Evolutionary conservation across 2,888 invertebrate genomes (phyloP), one percentile per base, ranked within the genome.

Genomic region (Cataglyphis livida): DNA sequence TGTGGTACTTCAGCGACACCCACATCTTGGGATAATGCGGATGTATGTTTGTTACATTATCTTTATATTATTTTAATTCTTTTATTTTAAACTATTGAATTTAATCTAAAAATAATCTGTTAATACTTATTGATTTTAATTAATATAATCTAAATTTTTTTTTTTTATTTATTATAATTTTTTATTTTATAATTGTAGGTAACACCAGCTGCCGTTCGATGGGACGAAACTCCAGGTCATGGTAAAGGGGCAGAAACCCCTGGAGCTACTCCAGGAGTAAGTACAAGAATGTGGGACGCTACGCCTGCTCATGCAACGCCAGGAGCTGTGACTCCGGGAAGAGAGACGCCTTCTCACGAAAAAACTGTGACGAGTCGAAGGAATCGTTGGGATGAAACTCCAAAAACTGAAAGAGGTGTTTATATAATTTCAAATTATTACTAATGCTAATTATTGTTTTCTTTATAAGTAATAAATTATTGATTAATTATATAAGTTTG

Each of bases 301-400:
- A 99, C 99, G 0, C 99, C 99, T 0, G 98, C 98, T 0, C 99
- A 99, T 94, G 97, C 97, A 21, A 98, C 98, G 74, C 97, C 98
- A 0, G 97, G 97, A 0, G 96, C 97, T 86, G 97, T 97, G 41
- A 98, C 99, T 1, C 98, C 98, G 0, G 97, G 98, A 64, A 95
- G 96, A 81, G 97, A 97, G 85, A 98, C 98, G 0, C 98, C 98
- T 0, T 98, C 98, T 0, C 96, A 96, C 83, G 96, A 96, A 79
- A 96, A 96, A 91, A 96, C 97, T 78, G 95, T 95, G 85, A 97
- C 97, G 44, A 96, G 97, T 25, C 95, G 99, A 15, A 96, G 99
- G 66, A 99, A 99, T 95, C 97, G 99, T 84, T 99, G 99, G 99
- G 99, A 99, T 95, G 99, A 99, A 95, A 99, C 99, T 0, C 99